These are phyloP conservation scores for Ectemnius lituratus DNA, from an alignment of 2,888 invertebrate genomes.

Conservation along the genomic window DNA sequence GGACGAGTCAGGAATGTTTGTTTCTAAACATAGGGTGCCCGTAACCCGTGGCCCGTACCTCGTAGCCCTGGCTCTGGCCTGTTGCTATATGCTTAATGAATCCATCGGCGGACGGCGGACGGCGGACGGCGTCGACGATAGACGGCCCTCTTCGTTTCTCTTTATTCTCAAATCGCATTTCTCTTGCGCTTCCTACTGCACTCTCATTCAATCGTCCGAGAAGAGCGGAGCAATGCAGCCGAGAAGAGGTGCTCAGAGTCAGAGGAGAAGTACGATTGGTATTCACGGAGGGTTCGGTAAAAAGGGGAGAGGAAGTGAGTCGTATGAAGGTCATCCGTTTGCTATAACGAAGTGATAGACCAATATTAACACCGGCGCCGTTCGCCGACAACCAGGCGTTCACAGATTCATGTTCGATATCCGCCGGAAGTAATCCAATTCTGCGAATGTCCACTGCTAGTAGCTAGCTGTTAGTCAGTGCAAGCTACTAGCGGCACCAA, in stretches of 20 bases:
- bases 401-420: constrained; percentile 67
- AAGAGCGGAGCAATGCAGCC: neutral
- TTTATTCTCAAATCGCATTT: neutral
- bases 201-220: neutral
- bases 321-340: constrained; percentile 55
- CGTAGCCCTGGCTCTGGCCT: neutral
- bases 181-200: neutral
- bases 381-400: constrained; percentile 31
- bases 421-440: constrained; percentile 71
- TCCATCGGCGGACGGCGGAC: neutral
- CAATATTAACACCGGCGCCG: constrained; percentile 68
- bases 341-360: constrained; percentile 62
- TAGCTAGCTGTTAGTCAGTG: no score
- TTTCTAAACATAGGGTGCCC: neutral
- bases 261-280: neutral
- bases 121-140: neutral
- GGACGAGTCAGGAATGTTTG: neutral
- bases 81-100: constrained; percentile 1
- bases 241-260: neutral
- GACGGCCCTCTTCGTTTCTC: neutral
- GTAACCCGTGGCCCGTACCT: neutral
- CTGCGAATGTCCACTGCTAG: constrained; percentile 20
- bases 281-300: constrained; percentile 52
- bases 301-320: constrained; percentile 58
- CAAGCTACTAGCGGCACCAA: neutral